Percentiles rank a stretch among this genome's conserved stretches.
Evolutionary conservation across 2,113 vertebrate species (phyloP).

Genomic region (Campylomormyrus numenius): DNA sequence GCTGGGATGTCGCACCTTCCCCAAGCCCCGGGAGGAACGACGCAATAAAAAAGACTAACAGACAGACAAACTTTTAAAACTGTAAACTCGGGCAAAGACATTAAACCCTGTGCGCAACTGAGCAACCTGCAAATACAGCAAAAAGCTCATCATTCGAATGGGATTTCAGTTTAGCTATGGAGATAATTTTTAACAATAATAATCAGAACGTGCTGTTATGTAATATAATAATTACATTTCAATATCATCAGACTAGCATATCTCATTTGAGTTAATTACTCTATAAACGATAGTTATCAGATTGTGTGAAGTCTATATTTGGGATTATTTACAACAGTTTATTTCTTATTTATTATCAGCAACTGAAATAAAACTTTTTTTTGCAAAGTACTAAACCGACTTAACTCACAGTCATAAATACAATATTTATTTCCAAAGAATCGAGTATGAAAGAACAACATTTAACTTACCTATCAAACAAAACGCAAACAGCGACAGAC

Average conservation of each 20-base stretch:
- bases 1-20: not conserved
- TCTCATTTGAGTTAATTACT: not conserved
- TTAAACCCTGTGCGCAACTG: not conserved
- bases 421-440: no score
- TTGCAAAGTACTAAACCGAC: not conserved
- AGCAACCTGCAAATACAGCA: not conserved
- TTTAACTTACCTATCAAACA: no score
- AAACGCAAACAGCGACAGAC: no score
- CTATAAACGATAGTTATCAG: not conserved
- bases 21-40: not conserved
- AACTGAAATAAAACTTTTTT: not conserved
- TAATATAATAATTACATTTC: no score
- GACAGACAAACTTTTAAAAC: not conserved
- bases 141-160: not conserved
- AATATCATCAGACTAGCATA: no score
- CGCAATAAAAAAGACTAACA: not conserved
- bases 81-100: not conserved
- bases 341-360: not conserved
- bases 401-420: not conserved
- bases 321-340: not conserved
- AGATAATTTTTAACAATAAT: not conserved
- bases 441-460: no score
- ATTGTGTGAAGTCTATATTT: not conserved
- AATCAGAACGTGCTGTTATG: no score
- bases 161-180: not conserved